Evolutionary conservation across 1,140 invertebrate species (phyloP), one percentile per base, ranked within the genome.

Genomic region (Agrypnia vestita): DNA sequence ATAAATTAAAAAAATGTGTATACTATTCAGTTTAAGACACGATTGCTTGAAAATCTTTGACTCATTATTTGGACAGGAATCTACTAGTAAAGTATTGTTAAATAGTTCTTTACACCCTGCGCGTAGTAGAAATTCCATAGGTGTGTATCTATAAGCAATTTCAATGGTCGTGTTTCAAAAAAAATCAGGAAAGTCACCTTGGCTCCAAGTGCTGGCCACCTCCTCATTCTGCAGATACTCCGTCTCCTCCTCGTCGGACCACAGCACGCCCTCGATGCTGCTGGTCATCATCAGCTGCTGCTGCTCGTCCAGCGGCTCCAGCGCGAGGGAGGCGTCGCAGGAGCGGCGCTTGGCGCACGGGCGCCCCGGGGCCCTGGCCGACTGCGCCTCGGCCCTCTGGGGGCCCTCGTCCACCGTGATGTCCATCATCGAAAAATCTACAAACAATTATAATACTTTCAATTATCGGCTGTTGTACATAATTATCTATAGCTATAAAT

Each of bases 181-280:
- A n/a, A n/a, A n/a, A n/a, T n/a, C n/a, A n/a, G n/a, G n/a, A n/a
- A n/a, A n/a, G n/a, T 84, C 44, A 90, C 89, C 88, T 89, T 89
- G 85, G 85, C 89, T 90, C 85, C 86, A 89, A 13, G 88, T 86
- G 35, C 86, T 84, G 10, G 87, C 87, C 25, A 88, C 86, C 62
- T 90, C 89, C 82, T 90, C 88, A 43, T 89, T 87, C 56, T 88
- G 89, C 83, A 90, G 88, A 78, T 90, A 90, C 67, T 89, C 88
- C 61, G 85, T 90, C 53, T 90, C 89, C 73, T 90, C 89, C 83
- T 90, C 89, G 85, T 90, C 89, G 11, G 89, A 90, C 89, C 89
- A 90, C 74, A 90, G 84, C 15, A 90, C 88, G 0, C 88, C 89
- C 82, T 89, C 89, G 56, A 90, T 90, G 80, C 88, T 89, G 9